Evolutionary conservation across 2,113 vertebrate genomes (phyloP), one percentile per base, ranked within the genome.

Genomic region (Chamaea fasciata): DNA sequence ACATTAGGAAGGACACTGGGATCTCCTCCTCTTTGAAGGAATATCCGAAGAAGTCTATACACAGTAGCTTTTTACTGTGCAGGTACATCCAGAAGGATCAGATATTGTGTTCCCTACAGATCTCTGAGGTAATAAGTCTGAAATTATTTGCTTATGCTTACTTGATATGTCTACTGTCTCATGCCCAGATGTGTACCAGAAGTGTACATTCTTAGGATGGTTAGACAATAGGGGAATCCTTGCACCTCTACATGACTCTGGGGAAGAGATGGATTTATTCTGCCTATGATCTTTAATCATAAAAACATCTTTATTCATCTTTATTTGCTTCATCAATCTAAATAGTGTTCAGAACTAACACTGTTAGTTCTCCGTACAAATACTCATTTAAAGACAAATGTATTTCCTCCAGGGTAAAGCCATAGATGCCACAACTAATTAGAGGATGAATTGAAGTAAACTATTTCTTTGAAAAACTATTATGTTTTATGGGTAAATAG

Each of bases 311-410:
- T 86, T 87, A 84, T 92, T 84, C 65, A 65, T 83, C 65, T 94
- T 78, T 69, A 69, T 95, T 90, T 88, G 28, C 79, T 92, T 95
- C 81, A 91, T 91, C 78, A 62, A 19, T 62, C 63, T 79, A 91
- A 90, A 39, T 59, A 63, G 47, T 62, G n/a, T 94, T 91, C 35
- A 67, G 74, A 91, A 55, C 50, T 83, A 70, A 39, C 46, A 6
- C 53, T 77, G 63, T 80, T 91, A 91, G 59, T 59, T 42, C 30
- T 83, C 44, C 18, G 10, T 70, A 56, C 15, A 55, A 85, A 70
- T 83, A 73, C 3, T 78, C 15, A 55, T 69, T 85, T 73, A 65
- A 87, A 85, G 70, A 76, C 49, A 7, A 82, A 53, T 87, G 26
- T 69, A 27, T 90, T 94, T 95, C 74, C 50, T 95, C 57, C 30